These are phyloP conservation scores for Drosophila novamexicana DNA, from an alignment of 1,140 invertebrate genomes.

Conservation along the genomic window DNA sequence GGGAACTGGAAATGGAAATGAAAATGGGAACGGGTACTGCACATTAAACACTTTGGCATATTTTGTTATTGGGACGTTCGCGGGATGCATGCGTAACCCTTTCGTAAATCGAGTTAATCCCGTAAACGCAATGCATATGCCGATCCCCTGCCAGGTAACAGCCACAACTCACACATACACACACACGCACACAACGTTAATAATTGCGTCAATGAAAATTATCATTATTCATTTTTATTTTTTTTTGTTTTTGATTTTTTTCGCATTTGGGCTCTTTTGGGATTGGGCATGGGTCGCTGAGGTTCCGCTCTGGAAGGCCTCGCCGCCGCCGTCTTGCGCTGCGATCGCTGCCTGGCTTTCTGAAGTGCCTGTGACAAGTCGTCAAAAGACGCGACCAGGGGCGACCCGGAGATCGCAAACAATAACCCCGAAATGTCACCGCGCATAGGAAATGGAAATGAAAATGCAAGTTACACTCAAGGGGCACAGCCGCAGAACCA, in stretches of 20 bases:
- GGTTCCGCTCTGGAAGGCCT: constrained; percentile 14
- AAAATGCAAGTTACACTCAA: constrained; percentile 24
- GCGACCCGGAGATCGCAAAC: constrained; percentile 42
- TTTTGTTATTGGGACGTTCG: constrained; percentile 65
- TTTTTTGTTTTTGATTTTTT: constrained; percentile 24
- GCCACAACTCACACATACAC: constrained; percentile 6
- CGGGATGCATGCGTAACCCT: constrained; percentile 65
- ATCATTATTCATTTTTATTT: constrained; percentile 74
- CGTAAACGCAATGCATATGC: constrained; percentile 48
- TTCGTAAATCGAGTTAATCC: constrained; percentile 77
- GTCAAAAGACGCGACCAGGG: constrained; percentile 41
- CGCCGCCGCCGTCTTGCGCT: constrained; percentile 29
- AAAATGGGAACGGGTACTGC: constrained; percentile 38
- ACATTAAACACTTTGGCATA: constrained; percentile 52
- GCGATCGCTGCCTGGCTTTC: constrained; percentile 39
- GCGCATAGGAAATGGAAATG: constrained; percentile 29
- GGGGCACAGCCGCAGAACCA: constrained; percentile 10
- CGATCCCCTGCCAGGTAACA: constrained; percentile 40
- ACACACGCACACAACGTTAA: constrained; percentile 25
- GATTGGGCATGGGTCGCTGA: constrained; percentile 35
- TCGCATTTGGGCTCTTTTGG: constrained; percentile 52
- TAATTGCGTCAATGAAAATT: constrained; percentile 64
- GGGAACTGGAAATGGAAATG: constrained; percentile 24
- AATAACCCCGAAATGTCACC: constrained; percentile 70
- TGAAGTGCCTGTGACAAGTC: constrained; percentile 69